A percentile compares a stretch with the other conserved stretches of the same genome.
These are phyloP conservation scores for Acrocyrtus sp. DNA, from an alignment of 2,888 invertebrate genomes.

Conservation along the genomic window DNA sequence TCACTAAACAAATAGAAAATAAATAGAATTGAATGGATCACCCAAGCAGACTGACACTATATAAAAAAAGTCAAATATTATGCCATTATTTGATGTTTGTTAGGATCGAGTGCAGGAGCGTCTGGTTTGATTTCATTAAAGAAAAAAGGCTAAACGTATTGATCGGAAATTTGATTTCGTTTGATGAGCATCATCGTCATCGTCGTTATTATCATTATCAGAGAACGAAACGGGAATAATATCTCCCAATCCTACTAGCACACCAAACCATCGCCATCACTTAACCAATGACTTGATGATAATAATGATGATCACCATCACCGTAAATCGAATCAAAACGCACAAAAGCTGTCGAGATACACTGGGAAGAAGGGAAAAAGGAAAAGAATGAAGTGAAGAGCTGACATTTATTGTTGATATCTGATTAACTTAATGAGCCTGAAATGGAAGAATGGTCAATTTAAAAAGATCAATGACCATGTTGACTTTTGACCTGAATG, in stretches of 20 bases:
- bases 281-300: not conserved
- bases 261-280: slow-evolving; percentile 16
- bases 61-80: too few relatives aligned
- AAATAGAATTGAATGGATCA: not conserved
- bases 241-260: too few relatives aligned
- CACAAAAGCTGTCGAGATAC: too few relatives aligned
- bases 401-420: slow-evolving; percentile 52
- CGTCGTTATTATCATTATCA: slow-evolving; percentile 21
- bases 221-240: not conserved
- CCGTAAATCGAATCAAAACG: too few relatives aligned
- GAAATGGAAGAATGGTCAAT: slow-evolving; percentile 51
- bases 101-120: too few relatives aligned
- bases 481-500: slow-evolving; percentile 50
- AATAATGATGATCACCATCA: slow-evolving; percentile 18
- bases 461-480: slow-evolving; percentile 52
- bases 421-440: slow-evolving; percentile 52
- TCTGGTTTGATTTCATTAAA: too few relatives aligned
- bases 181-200: slow-evolving; percentile 27
- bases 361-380: slow-evolving; percentile 11
- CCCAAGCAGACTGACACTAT: not conserved
- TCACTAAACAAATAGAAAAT: not conserved
- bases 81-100: too few relatives aligned
- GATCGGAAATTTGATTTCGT: slow-evolving; percentile 46
- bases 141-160: slow-evolving; percentile 14
- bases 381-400: slow-evolving; percentile 42